Base-by-base conservation (phyloP, 2,797 vertebrate species). In the Girardinus metallicus region DNA sequence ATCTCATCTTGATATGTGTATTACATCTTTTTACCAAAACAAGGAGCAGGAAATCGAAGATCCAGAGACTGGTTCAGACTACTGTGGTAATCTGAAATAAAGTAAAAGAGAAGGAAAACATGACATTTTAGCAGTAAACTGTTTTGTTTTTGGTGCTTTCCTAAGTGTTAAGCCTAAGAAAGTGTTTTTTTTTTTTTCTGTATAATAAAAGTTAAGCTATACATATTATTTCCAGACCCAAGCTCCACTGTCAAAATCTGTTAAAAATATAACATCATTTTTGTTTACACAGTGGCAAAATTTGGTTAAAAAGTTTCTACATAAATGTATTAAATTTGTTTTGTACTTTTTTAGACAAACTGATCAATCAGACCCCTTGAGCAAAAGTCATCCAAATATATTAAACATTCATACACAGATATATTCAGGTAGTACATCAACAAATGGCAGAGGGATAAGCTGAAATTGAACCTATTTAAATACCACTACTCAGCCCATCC, bases 61-160 rank as follows among this genome's bases (percentile, higher is more conserved):
- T 83, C 80, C 78, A 73, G 82, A 79, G 73, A 9, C 75, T 80
- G 80, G 77, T 78, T 83, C 73, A 77, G 16, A 75, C 73, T 26
- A 75, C 84, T 94, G 93, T 81, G 88, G 88, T 83, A 93, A 88
- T 87, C 94, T 94, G 49, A 76, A 86, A 71, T 23, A 10, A 71
- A 76, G n/a, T 2, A 72, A 62, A 34, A 83, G 39, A 82, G 76
- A 73, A 79, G 64, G 39, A 70, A 26, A 83, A 64, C 57, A 13
- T 47, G 2, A 12, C 34, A 29, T 18, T 60, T 87, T 76, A 81
- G 71, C 47, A 83, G 57, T 82, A 15, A 83, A 13, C 1, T 10
- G 29, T 4, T 55, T 44, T 44, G 26, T n/a, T 71, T 12, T 44
- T 44, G 15, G 41, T n/a, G n/a, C 13, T 44, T 15, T 44, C 41